Evolutionary conservation across 1,140 invertebrate genomes (phyloP), one percentile per base, ranked within the genome.

Genomic region (Pogonomyrmex barbatus): DNA sequence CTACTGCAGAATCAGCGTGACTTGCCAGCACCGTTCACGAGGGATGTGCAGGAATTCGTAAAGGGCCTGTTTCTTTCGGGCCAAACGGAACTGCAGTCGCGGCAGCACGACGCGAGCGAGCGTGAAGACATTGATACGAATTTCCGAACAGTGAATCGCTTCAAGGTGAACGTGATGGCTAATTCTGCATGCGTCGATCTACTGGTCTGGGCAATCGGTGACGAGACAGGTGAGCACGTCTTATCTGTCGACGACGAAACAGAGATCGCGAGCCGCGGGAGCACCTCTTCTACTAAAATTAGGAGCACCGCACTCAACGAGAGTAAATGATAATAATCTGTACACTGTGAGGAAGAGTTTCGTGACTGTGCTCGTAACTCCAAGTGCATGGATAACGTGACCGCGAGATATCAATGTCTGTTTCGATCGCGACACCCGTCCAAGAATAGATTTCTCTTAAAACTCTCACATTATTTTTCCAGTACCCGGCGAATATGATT

Each of bases 131-230:
- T 96, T n/a, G 97, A 98, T 91, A 97, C 96, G 70, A 97, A 97
- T 94, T 97, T 95, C 90, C 96, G 96, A 1, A 96, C 97, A 0
- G 97, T 98, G 4, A 99, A 99, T 95, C 97, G 97, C 92, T 98
- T 99, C 92, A 99, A 99, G 95, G 97, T 99, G 45, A 99, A 99
- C 93, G 98, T 99, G 0, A 98, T 99, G 96, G 98, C 98, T 0
- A 99, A 99, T 95, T 98, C 99, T 3, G 98, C 98, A 17, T 99
- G 99, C 94, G 98, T 99, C 1, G 99, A 99, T 94, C 96, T 99
- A 0, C 96, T 99, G 2, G 98, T 99, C 45, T 99, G 99, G 99
- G 98, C 99, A 12, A 98, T 99, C 90, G 97, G 97, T 2, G 99
- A 99, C 95, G 99, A 99, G 96, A 98, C 98, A 91, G 98, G 99